These are phyloP conservation scores for Tursiops truncatus DNA, from an alignment of 2,113 vertebrate species.

Conservation along the genomic window DNA sequence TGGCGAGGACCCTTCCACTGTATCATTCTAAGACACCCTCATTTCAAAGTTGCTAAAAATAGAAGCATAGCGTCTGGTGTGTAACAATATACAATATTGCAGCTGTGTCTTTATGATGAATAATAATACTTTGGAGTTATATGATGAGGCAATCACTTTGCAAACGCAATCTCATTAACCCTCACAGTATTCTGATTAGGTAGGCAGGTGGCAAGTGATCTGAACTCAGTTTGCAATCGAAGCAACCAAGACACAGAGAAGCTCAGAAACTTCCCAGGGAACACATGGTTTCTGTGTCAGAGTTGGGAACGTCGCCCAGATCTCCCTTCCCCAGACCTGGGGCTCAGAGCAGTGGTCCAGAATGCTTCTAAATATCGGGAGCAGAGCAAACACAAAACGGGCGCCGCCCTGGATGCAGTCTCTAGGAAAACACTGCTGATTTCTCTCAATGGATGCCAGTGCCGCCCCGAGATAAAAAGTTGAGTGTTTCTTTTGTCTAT, in stretches of 20 bases:
- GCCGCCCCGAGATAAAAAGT: neutral
- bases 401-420: neutral
- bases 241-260: slow-evolving; percentile 35
- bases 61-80: slow-evolving; percentile 73
- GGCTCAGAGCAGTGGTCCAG: neutral
- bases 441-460: neutral
- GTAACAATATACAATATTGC: slow-evolving; percentile 80
- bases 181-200: slow-evolving; percentile 78
- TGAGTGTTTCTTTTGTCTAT: neutral
- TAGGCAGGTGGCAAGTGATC: slow-evolving; percentile 78
- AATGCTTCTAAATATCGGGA: neutral
- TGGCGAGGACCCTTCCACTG: neutral
- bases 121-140: slow-evolving; percentile 77
- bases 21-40: slow-evolving; percentile 76
- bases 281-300: neutral
- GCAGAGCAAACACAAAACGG: neutral
- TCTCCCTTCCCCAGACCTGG: neutral
- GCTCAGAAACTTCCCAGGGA: slow-evolving; percentile 52
- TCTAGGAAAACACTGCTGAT: neutral
- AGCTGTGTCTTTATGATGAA: slow-evolving; percentile 78
- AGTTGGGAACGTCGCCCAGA: neutral
- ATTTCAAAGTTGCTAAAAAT: slow-evolving; percentile 74
- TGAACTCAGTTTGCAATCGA: slow-evolving; percentile 61
- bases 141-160: slow-evolving; percentile 79
- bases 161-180: slow-evolving; percentile 77